These are phyloP conservation scores for Drosophila ananassae DNA, from an alignment of 1,140 invertebrate species.

Conservation along the genomic window DNA sequence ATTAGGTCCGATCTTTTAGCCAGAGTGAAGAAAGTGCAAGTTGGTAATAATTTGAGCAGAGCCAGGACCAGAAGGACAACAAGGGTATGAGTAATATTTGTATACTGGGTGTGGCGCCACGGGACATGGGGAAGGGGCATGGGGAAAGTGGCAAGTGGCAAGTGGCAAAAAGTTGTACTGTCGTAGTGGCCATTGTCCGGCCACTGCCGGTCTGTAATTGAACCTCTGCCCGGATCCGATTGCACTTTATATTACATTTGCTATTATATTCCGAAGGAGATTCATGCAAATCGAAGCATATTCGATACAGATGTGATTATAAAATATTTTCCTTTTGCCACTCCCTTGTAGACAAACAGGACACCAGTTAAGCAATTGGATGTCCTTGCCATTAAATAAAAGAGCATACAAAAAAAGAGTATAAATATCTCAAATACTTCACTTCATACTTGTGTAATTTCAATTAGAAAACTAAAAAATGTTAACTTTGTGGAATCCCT, in stretches of 20 bases:
- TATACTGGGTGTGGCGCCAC: neutral
- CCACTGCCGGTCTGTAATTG: constrained; percentile 7
- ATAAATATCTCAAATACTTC: neutral
- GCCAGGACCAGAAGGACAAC: neutral
- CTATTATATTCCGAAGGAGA: neutral
- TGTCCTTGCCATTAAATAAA: neutral
- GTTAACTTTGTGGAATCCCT: neutral
- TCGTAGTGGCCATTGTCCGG: neutral
- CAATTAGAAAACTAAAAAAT: neutral
- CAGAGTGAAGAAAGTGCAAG: constrained; percentile 4
- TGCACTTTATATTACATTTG: constrained; percentile 5
- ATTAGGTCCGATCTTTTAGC: constrained; percentile 1
- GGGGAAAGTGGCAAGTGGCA: constrained; percentile 1
- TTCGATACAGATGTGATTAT: constrained; percentile 8
- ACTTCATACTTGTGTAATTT: neutral
- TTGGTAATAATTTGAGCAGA: constrained; percentile 7
- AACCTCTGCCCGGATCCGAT: neutral
- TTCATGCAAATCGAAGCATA: constrained; percentile 6
- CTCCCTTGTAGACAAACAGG: neutral
- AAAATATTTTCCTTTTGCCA: neutral
- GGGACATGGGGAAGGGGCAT: no score
- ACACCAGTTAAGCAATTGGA: neutral
- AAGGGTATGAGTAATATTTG: constrained; percentile 42
- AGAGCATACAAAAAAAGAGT: neutral
- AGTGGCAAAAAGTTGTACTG: constrained; percentile 3